Evolutionary conservation across 2,888 invertebrate species (phyloP), one percentile per base, ranked within the genome.

Genomic region (Mactromeris polynyma): DNA sequence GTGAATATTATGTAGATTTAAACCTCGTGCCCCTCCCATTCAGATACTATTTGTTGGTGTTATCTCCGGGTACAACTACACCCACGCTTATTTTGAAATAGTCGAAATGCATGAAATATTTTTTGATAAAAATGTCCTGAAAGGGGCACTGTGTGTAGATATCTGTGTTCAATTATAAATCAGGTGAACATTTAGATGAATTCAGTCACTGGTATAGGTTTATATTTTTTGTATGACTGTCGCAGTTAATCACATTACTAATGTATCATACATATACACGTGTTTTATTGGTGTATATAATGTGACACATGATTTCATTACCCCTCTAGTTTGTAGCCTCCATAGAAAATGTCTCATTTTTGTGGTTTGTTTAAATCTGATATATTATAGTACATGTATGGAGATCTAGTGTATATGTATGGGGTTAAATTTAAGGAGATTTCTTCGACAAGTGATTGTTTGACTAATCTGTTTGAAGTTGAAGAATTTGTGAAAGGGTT

Each of bases 1-100:
- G 73, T 73, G 73, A n/a, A 11, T 80, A 81, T 81, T 31, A 42
- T 54, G 51, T 54, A 54, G 26, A 14, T 84, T 78, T 51, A 54
- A 78, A 78, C 31, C n/a, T 33, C 36, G 2, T 54, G 78, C 84
- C 84, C 84, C 78, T 84, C 78, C 77, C 78, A 77, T 54, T 83
- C 73, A 4, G 9, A 14, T 40, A 36, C n/a, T 79, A 79, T 42
- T 42, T 42, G 46, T 79, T 26, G 21, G n/a, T 46, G 2, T 42
- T 79, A 79, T 79, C 79, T 36, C 73, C 33, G 46, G 46, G 79
- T 77, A 31, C 14, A 11, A n/a, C n/a, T 21, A 77, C 84, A 78
- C 84, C 84, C 77, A 84, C 84, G 40, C 40, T 73, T 73, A 73
- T 73, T 33, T 26, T 73, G 73, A 73, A 73, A 73, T 73, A 73